Conservation (phyloP, 1,140 invertebrate species). For the Zaprionus capensis region DNA sequence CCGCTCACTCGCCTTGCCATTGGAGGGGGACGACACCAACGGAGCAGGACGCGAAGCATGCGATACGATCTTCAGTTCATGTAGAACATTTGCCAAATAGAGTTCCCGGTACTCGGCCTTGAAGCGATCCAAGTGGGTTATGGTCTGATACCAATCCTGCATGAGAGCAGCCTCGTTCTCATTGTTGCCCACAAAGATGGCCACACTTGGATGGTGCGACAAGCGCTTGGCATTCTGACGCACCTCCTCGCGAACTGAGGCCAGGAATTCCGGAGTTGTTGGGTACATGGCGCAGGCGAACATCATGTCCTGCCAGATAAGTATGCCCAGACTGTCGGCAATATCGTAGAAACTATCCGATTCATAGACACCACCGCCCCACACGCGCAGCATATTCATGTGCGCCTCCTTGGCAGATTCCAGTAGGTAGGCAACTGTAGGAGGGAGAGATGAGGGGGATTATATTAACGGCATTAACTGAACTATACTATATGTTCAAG, state of each 20-base stretch:
- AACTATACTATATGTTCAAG: not conserved
- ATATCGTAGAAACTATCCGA: conserved; percentile 95
- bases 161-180: conserved; percentile 97
- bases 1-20: conserved; percentile 92
- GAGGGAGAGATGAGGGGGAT: not conserved
- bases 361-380: conserved; percentile 99
- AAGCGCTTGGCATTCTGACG: conserved; percentile 93
- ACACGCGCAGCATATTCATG: conserved; percentile 98
- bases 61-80: conserved; percentile 88
- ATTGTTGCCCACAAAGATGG: conserved; percentile 97
- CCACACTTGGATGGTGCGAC: conserved; percentile 94
- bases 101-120: conserved; percentile 93
- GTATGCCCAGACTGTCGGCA: conserved; percentile 92
- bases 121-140: conserved; percentile 86
- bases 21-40: conserved; percentile 93
- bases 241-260: conserved; percentile 91
- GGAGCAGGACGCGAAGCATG: conserved; percentile 64
- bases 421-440: conserved; percentile 87
- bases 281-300: conserved; percentile 99
- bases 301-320: conserved; percentile 98
- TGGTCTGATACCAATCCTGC: conserved; percentile 93
- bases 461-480: not conserved
- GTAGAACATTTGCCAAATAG: conserved; percentile 92
- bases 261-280: conserved; percentile 89
- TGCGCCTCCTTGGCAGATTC: conserved; percentile 90